Evolutionary conservation across 1,140 invertebrate genomes (phyloP), one percentile per base, ranked within the genome.

Genomic region (Meloidogyne hapla): DNA sequence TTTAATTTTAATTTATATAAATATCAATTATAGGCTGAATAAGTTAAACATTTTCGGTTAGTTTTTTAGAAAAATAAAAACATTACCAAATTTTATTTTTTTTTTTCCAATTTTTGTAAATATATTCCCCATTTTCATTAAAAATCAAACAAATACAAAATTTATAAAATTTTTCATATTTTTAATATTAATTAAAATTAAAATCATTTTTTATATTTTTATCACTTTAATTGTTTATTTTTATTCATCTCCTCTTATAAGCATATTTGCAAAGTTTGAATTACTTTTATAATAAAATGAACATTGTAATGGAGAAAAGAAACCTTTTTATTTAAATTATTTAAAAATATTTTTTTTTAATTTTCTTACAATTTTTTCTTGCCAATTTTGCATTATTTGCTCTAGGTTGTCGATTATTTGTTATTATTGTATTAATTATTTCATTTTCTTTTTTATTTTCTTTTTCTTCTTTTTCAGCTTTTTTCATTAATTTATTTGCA

Each of bases 231-330:
- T 45, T 69, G 5, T 18, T 8, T 13, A 15, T 6, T 9, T 65
- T 33, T 66, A 66, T 40, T 28, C 65, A 66, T 66, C 26, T 33
- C 26, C 38, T 66, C 38, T 66, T 25, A 66, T 33, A 66, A 66
- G 23, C 5, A 21, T 28, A 18, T 40, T 40, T 33, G 38, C 26
- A 66, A 66, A 66, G 18, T 66, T 66, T 28, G 38, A 66, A 66
- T 67, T 67, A 33, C 65, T 70, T 56, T 77, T 77, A 70, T 77
- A 77, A 65, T 77, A 77, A 56, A 77, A 77, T 21, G 66, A 70
- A 23, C 76, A 77, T 38, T 77, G 76, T 21, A 77, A 33, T 40
- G 76, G 76, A 15, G 76, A 77, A 45, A 77, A 74, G 45, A 77
- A 77, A 77, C 77, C 48, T 56, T 56, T 56, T 12, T 12, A 42